Evolutionary conservation across 2,797 vertebrate genomes (phyloP), one percentile per base, ranked within the genome.

Genomic region (Phoxinus dragarum): DNA sequence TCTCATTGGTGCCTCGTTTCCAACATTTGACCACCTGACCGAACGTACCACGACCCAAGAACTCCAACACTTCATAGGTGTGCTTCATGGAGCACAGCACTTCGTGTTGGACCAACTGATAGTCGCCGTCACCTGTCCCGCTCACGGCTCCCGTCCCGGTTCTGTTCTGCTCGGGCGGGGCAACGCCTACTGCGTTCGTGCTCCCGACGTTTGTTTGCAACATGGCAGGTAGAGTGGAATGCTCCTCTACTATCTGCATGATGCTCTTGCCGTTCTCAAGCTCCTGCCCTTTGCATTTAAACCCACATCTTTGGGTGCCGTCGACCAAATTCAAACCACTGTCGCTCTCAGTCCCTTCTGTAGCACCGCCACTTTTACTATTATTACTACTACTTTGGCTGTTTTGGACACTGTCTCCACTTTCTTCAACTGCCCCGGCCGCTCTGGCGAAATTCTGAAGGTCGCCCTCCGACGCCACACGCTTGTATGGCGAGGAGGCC

Each of bases 11-110:
- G 89, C 97, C 98, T 81, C 97, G 96, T 89, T 98, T 99, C 98
- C 98, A 99, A 94, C 98, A 98, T 91, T 99, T 99, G 76, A 98
- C 98, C 36, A 99, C 98, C 92, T 99, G 98, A 47, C 98, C 98
- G 40, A 99, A 99, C 78, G 98, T 99, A 79, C 98, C 98, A 40
- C 98, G 95, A 59, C 98, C 98, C 88, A 99, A 95, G 92, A 99
- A 99, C 93, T 99, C 98, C 81, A 99, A 93, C 76, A 99, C 98
- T 92, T 99, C 98, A 0, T 99, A 99, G 54, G 96, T 98, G 91
- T 97, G 98, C 93, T 98, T 99, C 94, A 96, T 88, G 0, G 98
- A 99, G 91, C 96, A 97, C 88, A 99, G 91, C 66, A 99, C 96
- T 93, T 99, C 98, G 0, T 99, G 97, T 90, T 98, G 98, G 34